phyloP scores from a whole-genome alignment of 2,113 vertebrate species.

The Leptosomus discolor region DNA sequence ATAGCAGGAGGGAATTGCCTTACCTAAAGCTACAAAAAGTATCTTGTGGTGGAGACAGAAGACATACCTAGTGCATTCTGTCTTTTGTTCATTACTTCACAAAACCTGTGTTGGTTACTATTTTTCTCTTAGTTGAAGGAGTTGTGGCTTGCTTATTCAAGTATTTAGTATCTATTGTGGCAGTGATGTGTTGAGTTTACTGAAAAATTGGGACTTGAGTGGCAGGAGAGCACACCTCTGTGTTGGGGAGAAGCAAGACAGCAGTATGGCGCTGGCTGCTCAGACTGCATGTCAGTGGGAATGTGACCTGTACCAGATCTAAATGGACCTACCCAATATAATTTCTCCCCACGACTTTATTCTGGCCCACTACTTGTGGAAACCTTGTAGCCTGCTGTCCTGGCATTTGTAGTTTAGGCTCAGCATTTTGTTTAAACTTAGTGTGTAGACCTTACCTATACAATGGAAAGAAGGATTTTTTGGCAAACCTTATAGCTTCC shows the following conservation, averaged over 20 bases:
- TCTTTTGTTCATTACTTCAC: not conserved
- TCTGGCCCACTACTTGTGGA: not conserved
- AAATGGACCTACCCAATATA: not conserved
- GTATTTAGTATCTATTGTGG: not conserved
- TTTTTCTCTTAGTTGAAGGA: not conserved
- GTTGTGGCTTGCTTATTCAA: not conserved
- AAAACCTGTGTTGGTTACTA: not conserved
- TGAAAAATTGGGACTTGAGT: not conserved
- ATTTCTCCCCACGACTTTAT: not conserved
- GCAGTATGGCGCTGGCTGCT: not conserved
- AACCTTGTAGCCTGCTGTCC: not conserved
- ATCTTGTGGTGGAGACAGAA: not conserved
- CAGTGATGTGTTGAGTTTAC: not conserved
- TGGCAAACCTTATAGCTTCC: not conserved
- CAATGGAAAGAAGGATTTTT: not conserved
- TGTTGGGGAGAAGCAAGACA: not conserved
- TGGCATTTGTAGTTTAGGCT: not conserved
- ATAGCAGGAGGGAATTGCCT: not conserved
- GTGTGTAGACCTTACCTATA: not conserved
- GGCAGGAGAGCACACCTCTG: not conserved
- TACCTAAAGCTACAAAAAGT: not conserved
- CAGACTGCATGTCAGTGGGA: not conserved
- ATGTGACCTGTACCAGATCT: not conserved
- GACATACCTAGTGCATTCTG: not conserved
- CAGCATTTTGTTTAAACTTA: not conserved